Evolutionary conservation across 1,140 invertebrate genomes (phyloP), one percentile per base, ranked within the genome.

Genomic region (Atta texana): DNA sequence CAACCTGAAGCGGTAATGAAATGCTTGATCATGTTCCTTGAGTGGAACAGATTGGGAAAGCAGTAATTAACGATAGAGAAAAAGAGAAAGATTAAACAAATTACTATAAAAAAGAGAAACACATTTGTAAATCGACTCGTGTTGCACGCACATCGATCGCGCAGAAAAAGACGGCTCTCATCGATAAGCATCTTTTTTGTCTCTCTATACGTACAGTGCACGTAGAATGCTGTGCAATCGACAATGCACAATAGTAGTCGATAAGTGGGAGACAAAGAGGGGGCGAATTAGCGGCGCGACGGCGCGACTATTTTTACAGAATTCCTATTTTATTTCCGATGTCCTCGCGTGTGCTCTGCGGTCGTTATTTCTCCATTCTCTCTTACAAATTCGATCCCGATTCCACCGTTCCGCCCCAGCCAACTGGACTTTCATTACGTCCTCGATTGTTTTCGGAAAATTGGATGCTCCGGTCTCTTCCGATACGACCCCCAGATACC

Each of bases 241-340:
- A 39, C 31, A 53, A 69, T 82, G 53, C 39, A 85, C 74, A 85
- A 85, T 85, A 55, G 82, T 24, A 57, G 61, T 68, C 74, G 59
- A 85, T 77, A 85, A 85, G 72, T 77, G 16, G 84, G 24, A 66
- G 59, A 75, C 34, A 74, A 66, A 63, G 8, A 74, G 39, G 18
- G 28, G 63, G 51, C 28, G 51, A 87, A 81, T 63, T 75, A 84
- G 69, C 53, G 59, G 31, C 21, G 55, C 64, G 21, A 68, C 66
- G n/a, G 66, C 44, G 86, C 88, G 87, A 85, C 88, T 89, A 88
- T 85, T 74, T 88, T 69, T 85, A 51, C 88, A 76, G 66, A 90
- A 88, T 90, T 90, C 81, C 87, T 85, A 90, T 89, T 90, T 89
- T 88, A 89, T 91, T 89, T 86, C 84, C 82, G 51, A 64, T 77